Conservation (phyloP, 2,113 vertebrate genomes). For the Phasianus colchicus region DNA sequence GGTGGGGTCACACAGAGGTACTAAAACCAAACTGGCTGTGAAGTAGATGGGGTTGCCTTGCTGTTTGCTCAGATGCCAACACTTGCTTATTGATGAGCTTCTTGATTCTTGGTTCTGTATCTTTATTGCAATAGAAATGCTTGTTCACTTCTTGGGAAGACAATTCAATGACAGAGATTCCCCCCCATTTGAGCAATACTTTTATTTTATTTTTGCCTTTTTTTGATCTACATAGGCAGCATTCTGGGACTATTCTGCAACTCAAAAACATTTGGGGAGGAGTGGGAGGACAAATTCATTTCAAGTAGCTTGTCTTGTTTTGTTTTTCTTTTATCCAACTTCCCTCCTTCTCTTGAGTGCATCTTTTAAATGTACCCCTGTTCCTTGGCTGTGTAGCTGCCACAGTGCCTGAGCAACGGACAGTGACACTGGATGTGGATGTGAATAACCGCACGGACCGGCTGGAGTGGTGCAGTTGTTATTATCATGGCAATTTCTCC, state of each 20-base stretch:
- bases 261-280: background rate
- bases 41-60: background rate
- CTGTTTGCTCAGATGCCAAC: background rate
- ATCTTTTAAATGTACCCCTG: background rate
- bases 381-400: slow-evolving; percentile 79
- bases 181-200: background rate
- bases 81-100: background rate
- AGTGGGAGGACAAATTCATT: background rate
- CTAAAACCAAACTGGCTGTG: background rate
- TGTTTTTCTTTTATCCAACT: background rate
- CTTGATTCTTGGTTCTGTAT: background rate
- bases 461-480: slow-evolving; percentile 97
- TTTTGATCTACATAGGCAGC: background rate
- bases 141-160: background rate
- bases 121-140: background rate
- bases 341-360: background rate
- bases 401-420: slow-evolving; percentile 95
- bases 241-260: slow-evolving; percentile 38
- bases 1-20: background rate
- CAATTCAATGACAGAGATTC: background rate
- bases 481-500: slow-evolving; percentile 97
- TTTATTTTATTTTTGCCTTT: background rate
- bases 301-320: background rate
- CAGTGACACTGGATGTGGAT: slow-evolving; percentile 93
- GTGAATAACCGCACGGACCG: slow-evolving; percentile 96